Evolutionary conservation across 2,113 vertebrate genomes (phyloP).

Genomic region (Bothrops jararaca): DNA sequence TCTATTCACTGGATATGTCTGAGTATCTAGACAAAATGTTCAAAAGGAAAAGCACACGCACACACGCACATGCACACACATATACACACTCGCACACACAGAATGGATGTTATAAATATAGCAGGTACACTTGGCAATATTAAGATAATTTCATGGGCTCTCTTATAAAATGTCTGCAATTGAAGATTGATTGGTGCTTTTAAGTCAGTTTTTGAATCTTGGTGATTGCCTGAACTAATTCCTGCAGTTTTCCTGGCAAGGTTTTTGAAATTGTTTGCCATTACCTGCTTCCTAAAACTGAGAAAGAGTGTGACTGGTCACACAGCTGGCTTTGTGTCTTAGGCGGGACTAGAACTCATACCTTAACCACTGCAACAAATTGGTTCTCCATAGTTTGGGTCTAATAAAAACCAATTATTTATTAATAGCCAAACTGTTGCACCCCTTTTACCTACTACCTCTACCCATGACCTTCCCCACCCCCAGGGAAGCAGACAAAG

Average conservation of each 20-base stretch:
- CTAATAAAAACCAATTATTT: not conserved
- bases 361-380: not conserved
- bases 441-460: not conserved
- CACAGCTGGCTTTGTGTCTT: not conserved
- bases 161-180: not conserved
- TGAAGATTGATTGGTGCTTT: not conserved
- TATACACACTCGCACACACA: too few relatives aligned
- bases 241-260: not conserved
- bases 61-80: too few relatives aligned
- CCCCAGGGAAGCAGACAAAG: not conserved
- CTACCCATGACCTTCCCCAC: not conserved
- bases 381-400: not conserved
- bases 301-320: not conserved
- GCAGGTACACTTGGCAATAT: not conserved
- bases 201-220: not conserved
- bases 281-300: not conserved
- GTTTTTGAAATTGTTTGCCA: not conserved
- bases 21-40: not conserved
- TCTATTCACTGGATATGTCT: not conserved
- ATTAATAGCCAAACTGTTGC: not conserved
- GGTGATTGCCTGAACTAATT: not conserved
- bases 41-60: not conserved
- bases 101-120: not conserved
- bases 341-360: not conserved
- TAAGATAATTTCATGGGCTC: not conserved